phyloP scores from a whole-genome alignment of 2,113 vertebrate genomes.

The Melanostigma gelatinosum region DNA sequence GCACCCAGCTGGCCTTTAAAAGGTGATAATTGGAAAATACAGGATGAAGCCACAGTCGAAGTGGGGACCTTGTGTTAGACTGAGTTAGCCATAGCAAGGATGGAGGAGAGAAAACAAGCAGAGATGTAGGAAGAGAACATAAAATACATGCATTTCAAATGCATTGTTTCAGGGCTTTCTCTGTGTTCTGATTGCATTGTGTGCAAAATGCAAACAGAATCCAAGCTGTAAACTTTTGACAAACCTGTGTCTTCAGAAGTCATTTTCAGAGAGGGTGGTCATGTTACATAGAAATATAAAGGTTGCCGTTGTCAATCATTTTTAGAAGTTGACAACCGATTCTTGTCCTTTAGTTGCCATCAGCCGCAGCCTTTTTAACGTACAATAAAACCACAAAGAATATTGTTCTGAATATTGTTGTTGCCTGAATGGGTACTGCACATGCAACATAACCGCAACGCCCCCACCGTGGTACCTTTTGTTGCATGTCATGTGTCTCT shows the following conservation, averaged over 20 bases:
- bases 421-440: too few species aligned
- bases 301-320: neutral
- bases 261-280: neutral
- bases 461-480: too few species aligned
- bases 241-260: neutral
- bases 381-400: neutral
- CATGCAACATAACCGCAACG: neutral
- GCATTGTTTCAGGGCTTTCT: neutral
- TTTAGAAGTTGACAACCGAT: neutral
- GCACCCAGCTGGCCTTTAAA: slow-evolving; percentile 99
- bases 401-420: neutral
- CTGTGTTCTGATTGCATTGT: neutral
- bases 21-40: slow-evolving; percentile 99
- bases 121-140: slow-evolving; percentile 36
- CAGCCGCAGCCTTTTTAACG: neutral
- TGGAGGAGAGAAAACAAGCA: slow-evolving; percentile 48
- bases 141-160: slow-evolving; percentile 10
- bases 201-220: neutral
- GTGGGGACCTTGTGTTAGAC: slow-evolving; percentile 77
- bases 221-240: too few species aligned
- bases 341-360: neutral
- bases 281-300: neutral
- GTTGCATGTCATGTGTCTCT: too few species aligned
- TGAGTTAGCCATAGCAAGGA: slow-evolving; percentile 72
- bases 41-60: slow-evolving; percentile 83